A percentile compares a stretch with the other conserved stretches of the same genome.
phyloP scores from a whole-genome alignment of 2,888 invertebrate genomes.

The Diarsia rubi region DNA sequence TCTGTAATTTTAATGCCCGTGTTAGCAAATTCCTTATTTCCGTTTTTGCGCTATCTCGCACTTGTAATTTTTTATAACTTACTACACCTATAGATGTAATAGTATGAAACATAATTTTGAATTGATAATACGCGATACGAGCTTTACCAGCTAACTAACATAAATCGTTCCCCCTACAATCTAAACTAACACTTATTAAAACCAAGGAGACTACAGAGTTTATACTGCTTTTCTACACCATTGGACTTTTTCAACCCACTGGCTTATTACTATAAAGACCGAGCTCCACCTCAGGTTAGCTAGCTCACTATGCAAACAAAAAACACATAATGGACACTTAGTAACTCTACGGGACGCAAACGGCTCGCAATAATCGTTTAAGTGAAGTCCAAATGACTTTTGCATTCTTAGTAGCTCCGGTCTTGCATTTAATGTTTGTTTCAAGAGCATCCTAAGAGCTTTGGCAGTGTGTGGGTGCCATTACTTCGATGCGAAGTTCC shows the following conservation, averaged over 20 bases:
- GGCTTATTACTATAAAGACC: constrained; percentile 37
- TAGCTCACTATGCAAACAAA: constrained; percentile 20
- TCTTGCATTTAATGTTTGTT: constrained; percentile 61
- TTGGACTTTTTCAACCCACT: constrained; percentile 52
- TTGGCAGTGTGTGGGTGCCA: constrained; percentile 42
- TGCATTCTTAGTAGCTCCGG: constrained; percentile 56
- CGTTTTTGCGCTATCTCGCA: background rate
- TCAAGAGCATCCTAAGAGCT: constrained; percentile 54
- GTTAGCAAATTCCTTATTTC: constrained; percentile 21
- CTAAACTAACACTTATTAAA: constrained; percentile 3
- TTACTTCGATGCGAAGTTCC: constrained; percentile 50
- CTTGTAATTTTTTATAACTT: constrained; percentile 16
- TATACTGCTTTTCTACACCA: constrained; percentile 22
- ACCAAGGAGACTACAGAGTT: background rate
- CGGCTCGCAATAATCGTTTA: constrained; percentile 55
- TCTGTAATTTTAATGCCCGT: constrained; percentile 13
- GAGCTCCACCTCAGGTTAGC: constrained; percentile 35
- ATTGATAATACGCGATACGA: background rate
- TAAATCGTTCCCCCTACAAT: background rate
- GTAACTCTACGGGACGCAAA: constrained; percentile 53
- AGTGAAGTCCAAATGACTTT: constrained; percentile 51
- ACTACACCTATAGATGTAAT: background rate
- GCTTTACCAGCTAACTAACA: background rate
- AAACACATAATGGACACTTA: constrained; percentile 38
- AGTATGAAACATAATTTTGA: background rate